Evolutionary conservation across 2,888 invertebrate genomes (phyloP), one percentile per base, ranked within the genome.

Genomic region (Oxystoma pomonae): DNA sequence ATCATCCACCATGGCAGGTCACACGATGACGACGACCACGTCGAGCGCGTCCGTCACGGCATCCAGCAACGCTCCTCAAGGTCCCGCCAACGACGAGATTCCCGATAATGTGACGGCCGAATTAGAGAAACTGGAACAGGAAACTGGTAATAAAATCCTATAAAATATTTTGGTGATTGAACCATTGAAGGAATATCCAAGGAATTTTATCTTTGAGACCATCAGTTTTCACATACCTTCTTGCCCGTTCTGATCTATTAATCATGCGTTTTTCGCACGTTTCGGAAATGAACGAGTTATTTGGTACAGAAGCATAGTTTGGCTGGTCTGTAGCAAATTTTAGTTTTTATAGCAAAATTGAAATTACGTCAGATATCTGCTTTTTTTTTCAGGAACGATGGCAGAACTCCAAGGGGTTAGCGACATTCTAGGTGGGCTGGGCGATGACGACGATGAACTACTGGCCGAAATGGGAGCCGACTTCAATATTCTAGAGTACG

Each of bases 401-500:
- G 84, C 81, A 1, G 87, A 86, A 75, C 82, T 85, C 58, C 87
- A 87, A 76, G 85, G 86, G 51, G 91, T 92, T 61, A 87, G 88
- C 68, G 91, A 92, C 77, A 90, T 94, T 74, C 82, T 94, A 52
- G 91, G 90, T 53, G 92, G 92, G 17, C 82, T 94, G 55, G 92
- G 90, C 2, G 91, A 92, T 61, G 94, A 95, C 74, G 92, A 92
- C 72, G 92, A 92, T 72, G 94, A 94, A 74, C 83, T 95, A 53
- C 82, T 94, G 20, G 92, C 91, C n/a, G 93, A 93, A 81, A 92
- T 95, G 84, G 95, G 94, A 2, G 90, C 92, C 66, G 96, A 96
- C 82, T 97, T 97, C 81, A 96, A 97, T 79, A 95, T 97, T 74
- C 81, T 97, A 68, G 95, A 96, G 79, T 97, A 96, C 79, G 96